Conservation (phyloP, 2,888 invertebrate species). For the Ochropacha duplaris region DNA sequence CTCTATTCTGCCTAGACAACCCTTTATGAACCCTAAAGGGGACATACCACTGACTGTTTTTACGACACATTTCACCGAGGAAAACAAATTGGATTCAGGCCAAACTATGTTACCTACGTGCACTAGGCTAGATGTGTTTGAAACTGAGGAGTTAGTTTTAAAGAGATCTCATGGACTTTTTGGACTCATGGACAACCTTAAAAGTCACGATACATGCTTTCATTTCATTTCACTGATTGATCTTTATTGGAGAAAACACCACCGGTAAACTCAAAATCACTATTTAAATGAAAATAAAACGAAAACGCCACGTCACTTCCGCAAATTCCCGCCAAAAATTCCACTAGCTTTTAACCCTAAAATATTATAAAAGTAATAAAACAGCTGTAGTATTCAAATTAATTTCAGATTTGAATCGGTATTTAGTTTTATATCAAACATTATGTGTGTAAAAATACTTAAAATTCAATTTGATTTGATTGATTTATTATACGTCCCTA, state of each 20-base stretch:
- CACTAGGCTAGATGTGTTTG: background rate
- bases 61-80: constrained; percentile 37
- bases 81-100: constrained; percentile 45
- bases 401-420: background rate
- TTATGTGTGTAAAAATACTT: background rate
- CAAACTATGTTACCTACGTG: constrained; percentile 26
- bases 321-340: no score
- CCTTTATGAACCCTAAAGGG: background rate
- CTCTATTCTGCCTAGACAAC: background rate
- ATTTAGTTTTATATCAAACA: background rate
- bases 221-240: no score
- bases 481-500: no score
- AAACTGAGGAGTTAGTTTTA: background rate
- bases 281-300: no score
- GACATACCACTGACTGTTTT: constrained; percentile 14
- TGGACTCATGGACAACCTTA: no score
- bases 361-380: no score
- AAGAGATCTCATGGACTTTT: background rate
- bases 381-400: background rate
- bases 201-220: no score
- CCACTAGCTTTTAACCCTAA: no score
- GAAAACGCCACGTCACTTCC: no score
- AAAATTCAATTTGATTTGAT: no score
- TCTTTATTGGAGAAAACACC: no score
- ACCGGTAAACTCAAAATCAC: no score